Evolutionary conservation across 2,113 vertebrate species (phyloP).

Genomic region (Pycnonotus jocosus): DNA sequence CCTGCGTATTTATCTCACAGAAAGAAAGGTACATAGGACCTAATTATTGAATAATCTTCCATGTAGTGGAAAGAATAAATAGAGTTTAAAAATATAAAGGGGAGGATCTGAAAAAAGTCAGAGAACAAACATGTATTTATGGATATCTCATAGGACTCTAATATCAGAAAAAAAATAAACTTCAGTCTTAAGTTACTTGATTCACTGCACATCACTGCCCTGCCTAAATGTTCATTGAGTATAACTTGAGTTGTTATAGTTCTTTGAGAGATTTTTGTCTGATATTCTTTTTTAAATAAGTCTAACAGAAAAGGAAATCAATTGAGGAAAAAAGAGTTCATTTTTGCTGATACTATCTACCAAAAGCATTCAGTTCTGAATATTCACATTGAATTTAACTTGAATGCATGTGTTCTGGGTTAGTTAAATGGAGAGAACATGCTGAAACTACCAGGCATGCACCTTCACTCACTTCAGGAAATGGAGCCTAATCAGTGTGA

Average conservation of each 20-base stretch:
- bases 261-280: neutral
- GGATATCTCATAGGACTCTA: neutral
- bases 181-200: neutral
- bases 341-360: neutral
- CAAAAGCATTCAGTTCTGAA: neutral
- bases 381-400: neutral
- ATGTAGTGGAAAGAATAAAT: neutral
- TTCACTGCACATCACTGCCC: neutral
- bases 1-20: neutral
- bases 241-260: neutral
- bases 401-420: neutral
- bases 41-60: neutral
- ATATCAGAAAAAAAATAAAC: neutral
- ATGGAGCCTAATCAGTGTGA: neutral
- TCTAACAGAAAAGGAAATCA: neutral
- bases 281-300: neutral
- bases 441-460: neutral
- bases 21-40: neutral
- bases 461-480: neutral
- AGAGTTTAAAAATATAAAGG: neutral
- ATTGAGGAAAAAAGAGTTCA: neutral
- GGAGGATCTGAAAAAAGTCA: neutral
- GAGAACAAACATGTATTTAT: neutral
- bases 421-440: neutral
- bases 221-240: neutral